Evolutionary conservation across 2,888 invertebrate species (phyloP).

Genomic region (Volucella bombylans): DNA sequence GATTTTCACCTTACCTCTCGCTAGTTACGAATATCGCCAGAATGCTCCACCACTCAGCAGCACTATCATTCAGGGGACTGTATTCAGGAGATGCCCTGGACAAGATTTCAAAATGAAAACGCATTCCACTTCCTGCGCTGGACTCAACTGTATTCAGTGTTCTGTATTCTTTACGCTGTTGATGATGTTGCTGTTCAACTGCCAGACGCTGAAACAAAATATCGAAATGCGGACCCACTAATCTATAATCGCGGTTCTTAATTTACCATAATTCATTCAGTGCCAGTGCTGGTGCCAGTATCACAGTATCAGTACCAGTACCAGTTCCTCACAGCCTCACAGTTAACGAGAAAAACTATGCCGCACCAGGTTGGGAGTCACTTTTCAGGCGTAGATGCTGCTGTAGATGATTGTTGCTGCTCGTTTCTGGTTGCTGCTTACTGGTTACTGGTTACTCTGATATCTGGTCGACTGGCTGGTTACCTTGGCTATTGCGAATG

Average conservation of each 20-base stretch:
- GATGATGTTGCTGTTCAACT: constrained; percentile 50
- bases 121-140: constrained; percentile 66
- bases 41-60: constrained; percentile 9
- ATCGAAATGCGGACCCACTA: constrained; percentile 72
- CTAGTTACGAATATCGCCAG: constrained; percentile 32
- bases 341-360: constrained; percentile 71
- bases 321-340: constrained; percentile 34
- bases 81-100: constrained; percentile 66
- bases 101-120: constrained; percentile 72
- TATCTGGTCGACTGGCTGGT: constrained; percentile 1
- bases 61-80: constrained; percentile 8
- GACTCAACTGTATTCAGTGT: neutral
- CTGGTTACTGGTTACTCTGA: neutral
- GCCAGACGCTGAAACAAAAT: constrained; percentile 68
- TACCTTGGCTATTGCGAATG: constrained; percentile 12
- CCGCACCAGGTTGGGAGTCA: constrained; percentile 47
- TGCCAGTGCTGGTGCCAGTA: neutral
- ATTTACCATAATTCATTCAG: constrained; percentile 74
- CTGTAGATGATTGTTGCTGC: neutral
- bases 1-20: constrained; percentile 29
- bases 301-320: too few species aligned
- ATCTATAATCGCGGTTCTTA: constrained; percentile 74
- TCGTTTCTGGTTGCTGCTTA: too few species aligned
- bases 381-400: constrained; percentile 49
- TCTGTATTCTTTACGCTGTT: neutral